phyloP scores from a whole-genome alignment of 1,140 invertebrate genomes.

The Lineus longissimus region DNA sequence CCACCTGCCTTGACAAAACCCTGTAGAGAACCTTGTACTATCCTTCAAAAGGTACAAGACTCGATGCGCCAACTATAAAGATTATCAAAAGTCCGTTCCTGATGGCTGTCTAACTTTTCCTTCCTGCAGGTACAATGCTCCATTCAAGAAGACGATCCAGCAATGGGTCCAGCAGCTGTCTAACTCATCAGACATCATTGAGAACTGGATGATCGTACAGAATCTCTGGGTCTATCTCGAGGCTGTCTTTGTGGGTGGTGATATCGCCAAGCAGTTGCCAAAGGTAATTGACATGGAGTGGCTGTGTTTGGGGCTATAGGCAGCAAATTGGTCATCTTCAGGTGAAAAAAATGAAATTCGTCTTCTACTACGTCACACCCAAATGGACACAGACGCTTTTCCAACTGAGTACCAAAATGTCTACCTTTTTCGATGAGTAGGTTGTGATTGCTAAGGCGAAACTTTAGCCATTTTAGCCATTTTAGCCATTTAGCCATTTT shows the following conservation, averaged over 20 bases:
- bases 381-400: too few species aligned
- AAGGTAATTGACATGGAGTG: constrained; percentile 48
- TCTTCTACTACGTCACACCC: too few species aligned
- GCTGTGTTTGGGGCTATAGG: not conserved
- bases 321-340: too few species aligned
- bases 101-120: not conserved
- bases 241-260: constrained; percentile 54
- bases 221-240: constrained; percentile 54
- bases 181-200: constrained; percentile 49
- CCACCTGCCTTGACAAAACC: too few species aligned
- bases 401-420: too few species aligned
- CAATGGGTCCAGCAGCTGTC: constrained; percentile 50
- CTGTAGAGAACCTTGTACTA: too few species aligned
- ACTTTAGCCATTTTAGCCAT: not conserved
- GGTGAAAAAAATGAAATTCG: too few species aligned
- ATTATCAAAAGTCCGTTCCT: too few species aligned
- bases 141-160: constrained; percentile 53
- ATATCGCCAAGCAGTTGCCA: constrained; percentile 58
- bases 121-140: constrained; percentile 49
- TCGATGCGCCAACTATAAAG: too few species aligned
- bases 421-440: too few species aligned
- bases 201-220: constrained; percentile 52
- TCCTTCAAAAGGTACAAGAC: too few species aligned
- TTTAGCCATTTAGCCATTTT: too few species aligned
- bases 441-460: not conserved